phyloP scores from a whole-genome alignment of 1,140 invertebrate genomes.

The Uloborus diversus region DNA sequence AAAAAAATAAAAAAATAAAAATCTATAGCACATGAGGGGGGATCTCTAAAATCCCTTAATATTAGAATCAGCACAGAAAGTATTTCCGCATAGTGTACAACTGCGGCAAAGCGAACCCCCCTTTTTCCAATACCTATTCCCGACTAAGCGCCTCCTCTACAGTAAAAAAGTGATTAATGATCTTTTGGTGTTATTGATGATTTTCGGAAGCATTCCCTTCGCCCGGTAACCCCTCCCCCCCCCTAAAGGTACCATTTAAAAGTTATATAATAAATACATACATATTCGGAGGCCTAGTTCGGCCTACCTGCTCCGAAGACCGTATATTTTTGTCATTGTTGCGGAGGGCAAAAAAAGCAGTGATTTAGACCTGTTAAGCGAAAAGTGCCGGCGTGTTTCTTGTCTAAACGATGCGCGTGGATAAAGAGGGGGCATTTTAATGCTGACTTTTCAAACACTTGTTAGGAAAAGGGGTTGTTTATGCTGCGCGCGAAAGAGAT shows the following conservation, averaged over 20 bases:
- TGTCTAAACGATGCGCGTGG: conserved; percentile 10
- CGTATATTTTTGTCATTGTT: neutral
- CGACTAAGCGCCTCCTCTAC: neutral
- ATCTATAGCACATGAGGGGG: neutral
- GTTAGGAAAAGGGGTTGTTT: conserved; percentile 32
- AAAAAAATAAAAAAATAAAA: neutral
- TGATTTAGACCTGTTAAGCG: neutral
- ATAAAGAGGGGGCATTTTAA: conserved; percentile 13
- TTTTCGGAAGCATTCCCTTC: conserved; percentile 31
- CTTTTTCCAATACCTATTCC: neutral
- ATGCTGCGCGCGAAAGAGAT: conserved; percentile 2
- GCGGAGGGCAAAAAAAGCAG: neutral
- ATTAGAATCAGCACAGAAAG: conserved; percentile 36
- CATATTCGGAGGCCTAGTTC: neutral
- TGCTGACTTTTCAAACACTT: conserved; percentile 21
- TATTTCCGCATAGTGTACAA: conserved; percentile 36
- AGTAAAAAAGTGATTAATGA: conserved; percentile 43
- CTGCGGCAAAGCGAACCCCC: neutral
- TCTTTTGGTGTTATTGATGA: conserved; percentile 49
- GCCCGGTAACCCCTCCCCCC: conserved; percentile 14
- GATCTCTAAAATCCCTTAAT: conserved; percentile 37
- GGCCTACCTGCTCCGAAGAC: conserved; percentile 1
- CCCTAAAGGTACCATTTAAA: conserved; percentile 28
- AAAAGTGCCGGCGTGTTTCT: conserved; percentile 2
- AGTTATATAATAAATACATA: conserved; percentile 12